A percentile compares a stretch with the other conserved stretches of the same genome.
These are phyloP conservation scores for Gandaritis pyraliata DNA, from an alignment of 2,888 invertebrate species.

Conservation along the genomic window DNA sequence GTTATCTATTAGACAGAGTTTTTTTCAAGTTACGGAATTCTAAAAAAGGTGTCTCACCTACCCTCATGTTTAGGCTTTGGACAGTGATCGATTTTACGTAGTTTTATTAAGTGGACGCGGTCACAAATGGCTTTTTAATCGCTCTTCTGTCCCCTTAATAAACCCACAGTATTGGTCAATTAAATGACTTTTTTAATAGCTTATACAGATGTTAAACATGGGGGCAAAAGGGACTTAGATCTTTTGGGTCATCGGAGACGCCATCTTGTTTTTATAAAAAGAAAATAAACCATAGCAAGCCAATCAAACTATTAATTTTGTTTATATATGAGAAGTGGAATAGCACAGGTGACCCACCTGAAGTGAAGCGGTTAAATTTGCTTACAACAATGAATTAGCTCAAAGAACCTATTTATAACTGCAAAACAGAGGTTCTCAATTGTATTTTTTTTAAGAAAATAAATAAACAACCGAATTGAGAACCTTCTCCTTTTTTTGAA, in stretches of 20 bases:
- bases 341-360: too few species aligned
- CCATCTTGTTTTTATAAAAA: slow-evolving; percentile 5
- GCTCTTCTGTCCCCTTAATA: slow-evolving; percentile 20
- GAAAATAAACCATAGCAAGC: too few species aligned
- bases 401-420: too few species aligned
- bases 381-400: too few species aligned
- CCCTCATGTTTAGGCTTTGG: slow-evolving; percentile 23
- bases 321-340: too few species aligned
- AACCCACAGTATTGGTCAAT: slow-evolving; percentile 21
- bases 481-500: too few species aligned
- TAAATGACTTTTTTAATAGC: slow-evolving; percentile 17
- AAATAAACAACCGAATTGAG: too few species aligned
- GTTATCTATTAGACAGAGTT: too few species aligned
- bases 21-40: slow-evolving; percentile 1
- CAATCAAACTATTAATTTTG: too few species aligned
- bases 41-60: slow-evolving; percentile 7
- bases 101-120: slow-evolving; percentile 34
- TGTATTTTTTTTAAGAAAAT: too few species aligned
- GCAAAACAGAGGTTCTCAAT: too few species aligned
- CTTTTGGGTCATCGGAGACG: neutral
- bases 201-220: slow-evolving; percentile 13
- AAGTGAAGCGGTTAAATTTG: too few species aligned
- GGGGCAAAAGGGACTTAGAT: slow-evolving; percentile 1
- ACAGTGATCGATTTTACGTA: slow-evolving; percentile 32
- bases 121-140: slow-evolving; percentile 39